Percentiles rank a stretch among this genome's conserved stretches.
phyloP scores from a whole-genome alignment of 1,140 invertebrate genomes.

The Aricia agestis region DNA sequence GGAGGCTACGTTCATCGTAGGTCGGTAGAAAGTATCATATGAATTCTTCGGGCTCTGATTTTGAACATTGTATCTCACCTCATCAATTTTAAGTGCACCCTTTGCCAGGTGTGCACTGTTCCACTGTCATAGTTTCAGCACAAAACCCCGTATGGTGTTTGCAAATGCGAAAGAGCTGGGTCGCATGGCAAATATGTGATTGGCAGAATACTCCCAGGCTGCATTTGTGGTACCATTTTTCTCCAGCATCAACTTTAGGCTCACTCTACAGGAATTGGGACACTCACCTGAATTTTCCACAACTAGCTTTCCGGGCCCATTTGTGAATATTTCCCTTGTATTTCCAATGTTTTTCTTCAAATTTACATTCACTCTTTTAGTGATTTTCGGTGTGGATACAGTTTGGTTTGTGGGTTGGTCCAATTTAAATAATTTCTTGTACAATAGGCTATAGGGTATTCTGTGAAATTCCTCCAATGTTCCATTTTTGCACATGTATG shows the following conservation, averaged over 20 bases:
- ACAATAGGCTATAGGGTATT: conserved; percentile 43
- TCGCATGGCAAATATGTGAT: conserved; percentile 80
- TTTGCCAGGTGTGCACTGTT: conserved; percentile 71
- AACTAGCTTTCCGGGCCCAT: conserved; percentile 77
- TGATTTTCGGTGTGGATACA: conserved; percentile 42
- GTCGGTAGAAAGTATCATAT: conserved; percentile 60
- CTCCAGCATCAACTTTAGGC: conserved; percentile 78
- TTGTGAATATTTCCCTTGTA: conserved; percentile 75
- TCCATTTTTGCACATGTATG: conserved; percentile 75
- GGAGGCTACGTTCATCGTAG: conserved; percentile 55
- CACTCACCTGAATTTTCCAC: conserved; percentile 81
- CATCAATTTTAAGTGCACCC: conserved; percentile 67
- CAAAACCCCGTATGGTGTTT: conserved; percentile 82
- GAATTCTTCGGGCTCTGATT: conserved; percentile 63
- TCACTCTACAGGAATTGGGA: conserved; percentile 79
- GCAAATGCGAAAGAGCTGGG: conserved; percentile 80
- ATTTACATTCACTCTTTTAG: conserved; percentile 63
- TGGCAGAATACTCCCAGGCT: conserved; percentile 77
- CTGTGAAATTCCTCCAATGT: conserved; percentile 55
- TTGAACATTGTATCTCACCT: conserved; percentile 63
- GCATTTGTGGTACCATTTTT: conserved; percentile 74
- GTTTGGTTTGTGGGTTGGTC: conserved; percentile 64
- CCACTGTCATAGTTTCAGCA: conserved; percentile 89
- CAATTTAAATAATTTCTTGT: conserved; percentile 50
- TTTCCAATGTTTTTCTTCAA: conserved; percentile 75